Conservation (phyloP, 2,113 vertebrate genomes). For the Dipodomys merriami region DNA sequence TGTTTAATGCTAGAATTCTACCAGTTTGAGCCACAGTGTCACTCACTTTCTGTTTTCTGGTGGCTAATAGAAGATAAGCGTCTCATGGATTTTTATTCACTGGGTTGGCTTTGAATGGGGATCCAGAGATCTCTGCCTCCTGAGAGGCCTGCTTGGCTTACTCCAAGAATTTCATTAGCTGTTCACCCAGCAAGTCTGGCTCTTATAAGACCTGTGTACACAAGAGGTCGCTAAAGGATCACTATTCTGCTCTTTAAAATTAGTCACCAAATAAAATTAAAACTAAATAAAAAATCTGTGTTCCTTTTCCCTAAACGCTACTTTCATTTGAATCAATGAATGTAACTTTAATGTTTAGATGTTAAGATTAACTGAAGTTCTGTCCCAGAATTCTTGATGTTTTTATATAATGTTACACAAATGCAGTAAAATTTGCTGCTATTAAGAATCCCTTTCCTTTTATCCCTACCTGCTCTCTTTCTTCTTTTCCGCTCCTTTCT, state of each 20-base stretch:
- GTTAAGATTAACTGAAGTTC: background rate
- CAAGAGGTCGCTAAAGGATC: conserved; percentile 51
- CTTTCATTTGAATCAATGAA: background rate
- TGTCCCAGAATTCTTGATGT: background rate
- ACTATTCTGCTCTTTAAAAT: background rate
- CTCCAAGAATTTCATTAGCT: background rate
- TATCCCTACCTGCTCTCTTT: background rate
- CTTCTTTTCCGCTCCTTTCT: background rate
- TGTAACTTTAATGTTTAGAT: background rate
- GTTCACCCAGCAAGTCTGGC: background rate
- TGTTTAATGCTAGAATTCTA: too few relatives aligned
- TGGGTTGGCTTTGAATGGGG: too few relatives aligned
- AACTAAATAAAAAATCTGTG: too few relatives aligned
- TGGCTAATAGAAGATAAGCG: too few relatives aligned
- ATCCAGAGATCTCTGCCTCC: too few relatives aligned
- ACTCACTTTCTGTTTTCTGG: too few relatives aligned
- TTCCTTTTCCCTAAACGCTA: background rate
- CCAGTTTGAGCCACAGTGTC: too few relatives aligned
- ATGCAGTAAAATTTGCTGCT: background rate
- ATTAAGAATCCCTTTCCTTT: background rate
- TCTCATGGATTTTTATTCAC: too few relatives aligned
- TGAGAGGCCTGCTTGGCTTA: too few relatives aligned
- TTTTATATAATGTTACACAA: background rate
- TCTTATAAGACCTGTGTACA: background rate
- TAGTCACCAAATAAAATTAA: background rate